Percentiles rank a stretch among this genome's conserved stretches.
These are phyloP conservation scores for Cryptus viduatorius DNA, from an alignment of 2,888 invertebrate species.

Conservation along the genomic window DNA sequence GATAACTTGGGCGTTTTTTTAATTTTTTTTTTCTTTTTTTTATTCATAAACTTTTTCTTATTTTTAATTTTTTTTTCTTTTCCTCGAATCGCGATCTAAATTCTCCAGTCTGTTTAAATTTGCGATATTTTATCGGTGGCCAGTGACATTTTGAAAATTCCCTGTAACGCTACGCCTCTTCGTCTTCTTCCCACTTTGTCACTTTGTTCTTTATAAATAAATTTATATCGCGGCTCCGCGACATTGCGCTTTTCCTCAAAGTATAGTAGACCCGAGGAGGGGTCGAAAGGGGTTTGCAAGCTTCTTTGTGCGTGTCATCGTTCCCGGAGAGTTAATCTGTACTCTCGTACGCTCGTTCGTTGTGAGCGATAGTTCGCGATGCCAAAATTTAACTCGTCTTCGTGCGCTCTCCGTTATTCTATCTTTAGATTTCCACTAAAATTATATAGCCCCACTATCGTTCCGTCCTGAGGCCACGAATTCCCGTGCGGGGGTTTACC, in stretches of 20 bases:
- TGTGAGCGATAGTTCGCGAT: conserved; percentile 23
- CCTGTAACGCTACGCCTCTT: conserved; percentile 35
- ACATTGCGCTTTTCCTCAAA: conserved; percentile 34
- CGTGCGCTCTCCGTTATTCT: not conserved
- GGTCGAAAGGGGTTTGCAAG: not conserved
- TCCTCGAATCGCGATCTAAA: not conserved
- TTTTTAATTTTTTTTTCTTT: not conserved
- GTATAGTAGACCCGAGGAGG: not conserved
- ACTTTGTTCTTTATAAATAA: conserved; percentile 53
- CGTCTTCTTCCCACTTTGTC: conserved; percentile 39
- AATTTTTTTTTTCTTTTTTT: too few relatives aligned
- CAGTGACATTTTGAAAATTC: conserved; percentile 45
- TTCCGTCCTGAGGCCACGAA: conserved; percentile 27
- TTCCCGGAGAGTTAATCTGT: conserved; percentile 6
- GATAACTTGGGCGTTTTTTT: too few relatives aligned
- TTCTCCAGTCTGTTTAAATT: conserved; percentile 4
- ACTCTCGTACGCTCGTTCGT: not conserved
- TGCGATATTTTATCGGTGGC: not conserved
- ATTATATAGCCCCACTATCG: conserved; percentile 9
- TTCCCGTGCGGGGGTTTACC: conserved; percentile 21
- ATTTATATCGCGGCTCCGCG: conserved; percentile 18
- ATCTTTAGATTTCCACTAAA: conserved; percentile 45
- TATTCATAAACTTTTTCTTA: not conserved
- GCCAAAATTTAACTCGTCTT: conserved; percentile 39
- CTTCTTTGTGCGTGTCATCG: conserved; percentile 37